Base-by-base conservation (phyloP, 2,113 vertebrate species). In the Nymphicus hollandicus region DNA sequence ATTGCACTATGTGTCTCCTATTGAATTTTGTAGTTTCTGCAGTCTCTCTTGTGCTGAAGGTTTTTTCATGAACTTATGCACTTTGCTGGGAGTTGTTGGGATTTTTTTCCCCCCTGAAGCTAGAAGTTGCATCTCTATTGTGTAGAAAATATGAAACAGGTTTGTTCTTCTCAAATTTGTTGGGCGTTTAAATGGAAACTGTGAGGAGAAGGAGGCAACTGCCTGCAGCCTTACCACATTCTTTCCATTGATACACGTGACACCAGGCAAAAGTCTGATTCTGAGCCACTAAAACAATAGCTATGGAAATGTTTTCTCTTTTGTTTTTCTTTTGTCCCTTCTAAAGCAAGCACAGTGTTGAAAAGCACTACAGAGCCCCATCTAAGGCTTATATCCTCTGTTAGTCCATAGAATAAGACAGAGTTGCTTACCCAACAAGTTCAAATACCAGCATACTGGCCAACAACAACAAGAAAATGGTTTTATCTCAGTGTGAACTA, bases 141-240 rank as follows among this genome's bases (percentile, higher is more conserved):
- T 93, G 89, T 58, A 80, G 83, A 89, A 97, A 96, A 96, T 95
- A 94, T 52, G 69, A 95, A 96, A 91, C 95, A 91, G 72, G 90
- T 80, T 94, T 88, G 47, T 58, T 79, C 72, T 63, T 70, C 85
- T 90, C 49, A 41, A 77, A 86, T 60, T 33, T 81, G 46, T 66
- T 92, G 85, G 81, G 58, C 19, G 53, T 91, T 72, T 96, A 95
- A 86, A 84, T 89, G 89, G 81, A 79, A 94, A 94, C 80, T 83
- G 66, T 39, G 79, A 89, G 68, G 39, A 88, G 86, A 78, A 82
- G 58, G 41, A 92, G 29, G 33, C 46, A n/a, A 71, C 81, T 91
- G 92, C 88, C 93, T 91, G 43, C 77, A 93, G 89, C 58, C 55
- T 69, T 90, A 77, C 20, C 71, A 84, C 82, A 91, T 96, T 93